Conservation (phyloP, 2,797 vertebrate genomes). For the Parotocinclus haroldoi region DNA sequence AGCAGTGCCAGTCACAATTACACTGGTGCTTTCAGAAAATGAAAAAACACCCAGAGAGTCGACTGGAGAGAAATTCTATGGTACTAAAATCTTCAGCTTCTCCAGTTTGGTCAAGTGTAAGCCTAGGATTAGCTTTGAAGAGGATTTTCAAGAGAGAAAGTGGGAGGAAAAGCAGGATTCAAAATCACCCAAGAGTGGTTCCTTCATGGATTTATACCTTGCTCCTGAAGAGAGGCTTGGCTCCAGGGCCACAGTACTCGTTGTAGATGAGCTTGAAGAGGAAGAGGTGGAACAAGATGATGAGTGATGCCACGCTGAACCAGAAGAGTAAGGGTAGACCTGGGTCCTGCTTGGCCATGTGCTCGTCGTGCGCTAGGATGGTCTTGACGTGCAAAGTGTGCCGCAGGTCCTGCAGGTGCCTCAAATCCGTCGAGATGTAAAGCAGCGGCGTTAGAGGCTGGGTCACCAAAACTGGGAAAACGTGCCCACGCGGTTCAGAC, state of each 20-base stretch:
- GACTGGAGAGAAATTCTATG: slow-evolving; percentile 15
- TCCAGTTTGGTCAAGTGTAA: slow-evolving; percentile 12
- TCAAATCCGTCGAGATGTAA: slow-evolving; percentile 92
- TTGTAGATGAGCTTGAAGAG: slow-evolving; percentile 99
- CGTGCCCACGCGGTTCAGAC: slow-evolving; percentile 82
- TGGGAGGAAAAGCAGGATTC: not conserved
- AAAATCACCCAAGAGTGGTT: slow-evolving; percentile 26
- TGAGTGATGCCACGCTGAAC: slow-evolving; percentile 97
- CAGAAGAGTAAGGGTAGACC: slow-evolving; percentile 96
- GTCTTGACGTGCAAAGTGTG: slow-evolving; percentile 94
- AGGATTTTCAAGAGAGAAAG: slow-evolving; percentile 4
- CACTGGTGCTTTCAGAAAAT: slow-evolving; percentile 44
- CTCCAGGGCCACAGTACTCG: slow-evolving; percentile 94
- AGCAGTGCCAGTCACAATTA: slow-evolving; percentile 22
- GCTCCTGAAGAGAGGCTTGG: slow-evolving; percentile 95
- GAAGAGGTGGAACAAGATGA: slow-evolving; percentile 96
- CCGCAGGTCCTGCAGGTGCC: slow-evolving; percentile 88
- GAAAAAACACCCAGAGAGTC: slow-evolving; percentile 23
- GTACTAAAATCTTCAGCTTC: not conserved
- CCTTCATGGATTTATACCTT: slow-evolving; percentile 80
- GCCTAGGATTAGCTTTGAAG: slow-evolving; percentile 16
- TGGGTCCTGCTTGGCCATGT: slow-evolving; percentile 95
- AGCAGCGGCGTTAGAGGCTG: slow-evolving; percentile 92
- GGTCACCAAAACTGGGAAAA: slow-evolving; percentile 92
- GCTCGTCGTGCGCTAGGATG: slow-evolving; percentile 95